Base-by-base conservation (phyloP, 2,888 invertebrate genomes). In the Watsonalla binaria region DNA sequence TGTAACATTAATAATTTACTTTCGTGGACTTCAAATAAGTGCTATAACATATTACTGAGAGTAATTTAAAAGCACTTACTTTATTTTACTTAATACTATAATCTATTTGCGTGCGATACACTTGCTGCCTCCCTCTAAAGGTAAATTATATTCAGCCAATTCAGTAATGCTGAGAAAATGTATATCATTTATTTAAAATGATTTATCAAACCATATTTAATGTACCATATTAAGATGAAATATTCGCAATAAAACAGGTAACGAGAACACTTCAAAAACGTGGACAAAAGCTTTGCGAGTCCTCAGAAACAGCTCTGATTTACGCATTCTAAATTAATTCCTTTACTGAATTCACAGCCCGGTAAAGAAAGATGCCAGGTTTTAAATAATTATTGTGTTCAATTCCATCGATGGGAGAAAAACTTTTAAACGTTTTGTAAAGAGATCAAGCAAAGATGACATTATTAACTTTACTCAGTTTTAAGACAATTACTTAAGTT, bases 201-300 rank as follows among this genome's bases (percentile, higher is more conserved):
- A 49, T 59, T 49, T 37, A 57, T 56, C 46, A 50, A 54, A 57
- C 55, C 54, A 52, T 48, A 50, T 39, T 55, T 46, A 9, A 59
- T 56, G 51, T 51, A 37, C 39, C 24, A 51, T 46, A 45, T 14
- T 48, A 49, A 50, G 6, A 47, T 11, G 35, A 13, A 42, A 52
- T 56, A 60, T 50, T 53, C 48, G 59, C 54, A 58, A 59, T 71
- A 66, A 58, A 62, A 58, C 61, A 63, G 55, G 66, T 66, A 65
- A 65, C 24, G 42, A 42, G 11, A 8, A 42, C 42, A 42, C 11
- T 42, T 67, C 57, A 59, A 63, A 63, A 66, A 63, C 52, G 57
- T 61, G 66, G 64, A 76, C 74, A 76, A 76, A 73, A 74, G 73
- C 70, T 66, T 72, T 63, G 63, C 66, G 62, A 65, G 63, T 64